These are phyloP conservation scores for Protonemura montana DNA, from an alignment of 2,888 invertebrate genomes.

Conservation along the genomic window DNA sequence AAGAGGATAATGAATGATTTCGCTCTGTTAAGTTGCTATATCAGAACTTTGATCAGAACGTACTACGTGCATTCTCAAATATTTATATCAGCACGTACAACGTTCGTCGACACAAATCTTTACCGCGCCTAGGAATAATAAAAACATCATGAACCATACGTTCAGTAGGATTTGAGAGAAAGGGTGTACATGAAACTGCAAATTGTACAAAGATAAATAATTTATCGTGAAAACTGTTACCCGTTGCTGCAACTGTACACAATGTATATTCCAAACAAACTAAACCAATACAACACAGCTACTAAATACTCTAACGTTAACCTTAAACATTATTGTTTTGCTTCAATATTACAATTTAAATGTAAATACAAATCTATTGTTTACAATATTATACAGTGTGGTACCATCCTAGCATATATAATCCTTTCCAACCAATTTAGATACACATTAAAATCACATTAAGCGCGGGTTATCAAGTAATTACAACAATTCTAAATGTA, in stretches of 20 bases:
- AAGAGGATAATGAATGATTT: not conserved
- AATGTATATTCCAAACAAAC: not conserved
- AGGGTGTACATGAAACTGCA: not conserved
- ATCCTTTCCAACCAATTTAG: not conserved
- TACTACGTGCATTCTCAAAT: not conserved
- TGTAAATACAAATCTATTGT: constrained; percentile 15
- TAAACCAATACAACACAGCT: constrained; percentile 17
- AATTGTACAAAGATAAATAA: constrained; percentile 40
- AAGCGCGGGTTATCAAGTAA: not conserved
- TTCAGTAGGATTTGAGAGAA: not conserved
- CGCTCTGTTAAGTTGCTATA: not conserved
- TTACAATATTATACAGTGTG: constrained; percentile 20
- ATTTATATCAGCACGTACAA: not conserved
- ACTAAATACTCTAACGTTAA: not conserved
- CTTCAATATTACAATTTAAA: not conserved
- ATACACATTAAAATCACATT: not conserved
- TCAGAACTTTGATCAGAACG: not conserved
- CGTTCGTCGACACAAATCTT: not conserved
- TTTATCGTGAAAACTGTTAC: constrained; percentile 26
- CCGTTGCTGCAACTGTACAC: constrained; percentile 30
- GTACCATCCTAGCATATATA: not conserved
- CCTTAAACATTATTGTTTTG: not conserved
- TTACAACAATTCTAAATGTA: not conserved
- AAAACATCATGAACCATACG: not conserved
- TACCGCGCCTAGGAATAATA: too few relatives aligned